Evolutionary conservation across 2,888 invertebrate species (phyloP).

Genomic region (Tachina grossa): DNA sequence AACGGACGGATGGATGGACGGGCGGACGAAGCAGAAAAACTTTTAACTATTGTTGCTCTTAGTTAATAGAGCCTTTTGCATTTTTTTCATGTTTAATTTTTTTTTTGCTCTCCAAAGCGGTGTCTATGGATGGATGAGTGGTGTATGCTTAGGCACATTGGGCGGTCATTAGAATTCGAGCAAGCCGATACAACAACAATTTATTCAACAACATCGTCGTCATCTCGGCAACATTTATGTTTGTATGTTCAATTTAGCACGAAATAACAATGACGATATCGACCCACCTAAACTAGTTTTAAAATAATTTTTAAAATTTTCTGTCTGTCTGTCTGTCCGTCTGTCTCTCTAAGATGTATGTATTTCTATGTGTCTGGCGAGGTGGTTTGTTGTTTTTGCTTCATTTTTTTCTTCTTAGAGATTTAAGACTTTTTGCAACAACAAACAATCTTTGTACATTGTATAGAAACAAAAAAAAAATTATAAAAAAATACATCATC

Average conservation of each 20-base stretch:
- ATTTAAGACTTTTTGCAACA: slow-evolving; percentile 53
- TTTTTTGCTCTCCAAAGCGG: slow-evolving; percentile 64
- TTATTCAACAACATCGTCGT: slow-evolving; percentile 71
- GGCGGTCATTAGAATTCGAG: slow-evolving; percentile 82
- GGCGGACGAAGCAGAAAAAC: slow-evolving; percentile 24
- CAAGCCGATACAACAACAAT: slow-evolving; percentile 64
- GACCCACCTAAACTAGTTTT: slow-evolving; percentile 81
- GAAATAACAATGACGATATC: slow-evolving; percentile 73
- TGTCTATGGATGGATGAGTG: slow-evolving; percentile 74
- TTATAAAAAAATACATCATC: slow-evolving; percentile 57
- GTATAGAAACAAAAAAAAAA: background rate
- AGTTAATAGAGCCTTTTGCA: slow-evolving; percentile 65
- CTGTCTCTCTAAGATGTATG: slow-evolving; percentile 48
- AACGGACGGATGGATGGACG: background rate
- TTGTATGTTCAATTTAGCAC: slow-evolving; percentile 72
- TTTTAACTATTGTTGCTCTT: slow-evolving; percentile 50
- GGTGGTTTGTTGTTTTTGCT: slow-evolving; percentile 36
- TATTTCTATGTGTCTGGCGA: slow-evolving; percentile 38
- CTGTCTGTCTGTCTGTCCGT: slow-evolving; percentile 17
- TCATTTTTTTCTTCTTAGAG: slow-evolving; percentile 21
- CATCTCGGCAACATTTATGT: slow-evolving; percentile 75
- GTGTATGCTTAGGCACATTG: slow-evolving; percentile 78
- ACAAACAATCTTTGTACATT: slow-evolving; percentile 23
- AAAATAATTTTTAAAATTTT: slow-evolving; percentile 47
- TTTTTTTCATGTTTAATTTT: slow-evolving; percentile 15